These are phyloP conservation scores for Epinephelus coioides DNA, from an alignment of 2,797 vertebrate genomes.

Conservation along the genomic window DNA sequence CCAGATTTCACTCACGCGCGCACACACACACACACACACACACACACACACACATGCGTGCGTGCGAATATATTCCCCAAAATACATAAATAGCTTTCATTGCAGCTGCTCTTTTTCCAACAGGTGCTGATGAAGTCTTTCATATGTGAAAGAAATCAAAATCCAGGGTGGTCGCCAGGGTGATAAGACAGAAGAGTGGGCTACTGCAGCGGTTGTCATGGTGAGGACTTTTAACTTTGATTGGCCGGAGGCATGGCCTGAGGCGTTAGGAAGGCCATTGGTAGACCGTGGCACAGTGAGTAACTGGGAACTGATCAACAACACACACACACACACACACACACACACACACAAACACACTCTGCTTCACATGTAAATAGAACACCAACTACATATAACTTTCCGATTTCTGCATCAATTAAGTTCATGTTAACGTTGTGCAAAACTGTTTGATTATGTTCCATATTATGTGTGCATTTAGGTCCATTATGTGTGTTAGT, in stretches of 20 bases:
- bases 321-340: constrained; percentile 24
- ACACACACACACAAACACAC: not conserved
- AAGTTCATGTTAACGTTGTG: not conserved
- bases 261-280: constrained; percentile 63
- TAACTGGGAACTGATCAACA: constrained; percentile 56
- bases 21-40: constrained; percentile 27
- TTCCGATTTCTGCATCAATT: not conserved
- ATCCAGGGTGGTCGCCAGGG: constrained; percentile 38
- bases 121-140: constrained; percentile 43
- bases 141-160: constrained; percentile 43
- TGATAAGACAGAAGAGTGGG: constrained; percentile 50
- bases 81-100: constrained; percentile 16
- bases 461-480: constrained; percentile 17
- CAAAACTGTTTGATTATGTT: not conserved
- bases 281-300: constrained; percentile 44
- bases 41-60: not conserved
- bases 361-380: not conserved
- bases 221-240: constrained; percentile 71
- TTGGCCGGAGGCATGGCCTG: constrained; percentile 73
- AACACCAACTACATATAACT: constrained; percentile 1
- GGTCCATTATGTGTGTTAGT: not conserved
- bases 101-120: not conserved
- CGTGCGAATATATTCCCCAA: not conserved
- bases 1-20: not conserved
- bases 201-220: constrained; percentile 66